These are phyloP conservation scores for Myopa testacea DNA, from an alignment of 2,888 invertebrate species.

Conservation along the genomic window DNA sequence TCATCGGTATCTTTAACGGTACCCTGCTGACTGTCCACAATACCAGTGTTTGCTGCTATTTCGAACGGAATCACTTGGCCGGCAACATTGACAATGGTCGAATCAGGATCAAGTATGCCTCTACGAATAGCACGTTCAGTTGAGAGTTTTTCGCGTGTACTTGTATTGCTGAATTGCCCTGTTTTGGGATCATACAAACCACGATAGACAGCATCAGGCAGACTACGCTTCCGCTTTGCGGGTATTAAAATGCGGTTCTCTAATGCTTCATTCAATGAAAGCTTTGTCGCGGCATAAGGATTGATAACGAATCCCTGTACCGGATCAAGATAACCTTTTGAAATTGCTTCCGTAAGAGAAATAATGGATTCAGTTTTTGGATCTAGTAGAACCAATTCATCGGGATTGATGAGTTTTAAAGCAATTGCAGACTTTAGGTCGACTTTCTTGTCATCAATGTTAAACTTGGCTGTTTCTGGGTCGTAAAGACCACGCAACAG, in stretches of 20 bases:
- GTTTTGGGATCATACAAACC: conserved; percentile 89
- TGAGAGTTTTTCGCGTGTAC: conserved; percentile 82
- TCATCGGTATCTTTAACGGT: conserved; percentile 74
- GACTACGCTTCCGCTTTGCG: conserved; percentile 83
- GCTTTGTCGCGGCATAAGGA: conserved; percentile 78
- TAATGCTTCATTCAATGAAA: conserved; percentile 85
- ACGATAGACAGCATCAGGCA: conserved; percentile 91
- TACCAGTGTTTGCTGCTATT: conserved; percentile 81
- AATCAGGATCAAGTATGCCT: conserved; percentile 85
- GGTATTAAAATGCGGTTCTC: conserved; percentile 85
- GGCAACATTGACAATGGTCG: conserved; percentile 85
- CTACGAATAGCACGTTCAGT: conserved; percentile 86
- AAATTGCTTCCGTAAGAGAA: conserved; percentile 82
- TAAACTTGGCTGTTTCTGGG: conserved; percentile 78
- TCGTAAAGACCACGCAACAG: conserved; percentile 85
- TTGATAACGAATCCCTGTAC: conserved; percentile 83
- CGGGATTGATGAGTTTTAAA: conserved; percentile 80
- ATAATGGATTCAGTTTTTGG: conserved; percentile 85
- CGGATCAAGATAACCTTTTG: conserved; percentile 81
- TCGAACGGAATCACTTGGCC: conserved; percentile 86
- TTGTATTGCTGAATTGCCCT: conserved; percentile 84
- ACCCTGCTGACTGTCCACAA: conserved; percentile 82
- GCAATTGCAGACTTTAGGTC: conserved; percentile 81
- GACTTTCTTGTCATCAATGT: conserved; percentile 76
- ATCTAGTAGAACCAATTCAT: conserved; percentile 82